phyloP scores from a whole-genome alignment of 2,888 invertebrate species.

The Ischnus inquisitorius region DNA sequence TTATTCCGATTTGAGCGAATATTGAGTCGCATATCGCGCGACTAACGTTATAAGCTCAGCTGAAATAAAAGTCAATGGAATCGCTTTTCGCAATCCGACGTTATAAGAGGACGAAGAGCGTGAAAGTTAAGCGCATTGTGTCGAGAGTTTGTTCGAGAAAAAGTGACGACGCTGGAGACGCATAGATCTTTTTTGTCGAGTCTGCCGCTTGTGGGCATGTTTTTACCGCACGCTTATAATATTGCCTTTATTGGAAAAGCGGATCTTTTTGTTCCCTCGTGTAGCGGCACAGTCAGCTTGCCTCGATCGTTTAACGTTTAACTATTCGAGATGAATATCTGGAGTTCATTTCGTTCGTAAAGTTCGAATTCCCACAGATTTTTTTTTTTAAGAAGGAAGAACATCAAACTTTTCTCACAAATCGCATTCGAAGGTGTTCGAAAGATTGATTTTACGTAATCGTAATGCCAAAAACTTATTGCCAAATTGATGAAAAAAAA shows the following conservation, averaged over 20 bases:
- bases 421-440: too few species aligned
- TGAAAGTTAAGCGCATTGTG: slow-evolving; percentile 25
- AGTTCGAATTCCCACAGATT: neutral
- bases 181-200: slow-evolving; percentile 5
- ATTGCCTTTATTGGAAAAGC: slow-evolving; percentile 34
- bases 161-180: neutral
- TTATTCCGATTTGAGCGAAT: too few species aligned
- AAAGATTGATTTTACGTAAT: too few species aligned
- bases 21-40: too few species aligned
- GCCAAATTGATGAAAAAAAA: too few species aligned
- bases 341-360: neutral
- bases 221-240: slow-evolving; percentile 17
- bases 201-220: slow-evolving; percentile 4
- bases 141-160: slow-evolving; percentile 27
- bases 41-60: neutral
- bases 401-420: too few species aligned
- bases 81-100: too few species aligned
- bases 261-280: slow-evolving; percentile 3
- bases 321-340: slow-evolving; percentile 19
- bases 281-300: neutral
- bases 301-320: slow-evolving; percentile 25
- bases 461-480: too few species aligned
- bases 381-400: too few species aligned
- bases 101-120: neutral
- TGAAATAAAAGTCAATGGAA: neutral